Conservation (phyloP, 2,888 invertebrate genomes). For the Junonia oenone region DNA sequence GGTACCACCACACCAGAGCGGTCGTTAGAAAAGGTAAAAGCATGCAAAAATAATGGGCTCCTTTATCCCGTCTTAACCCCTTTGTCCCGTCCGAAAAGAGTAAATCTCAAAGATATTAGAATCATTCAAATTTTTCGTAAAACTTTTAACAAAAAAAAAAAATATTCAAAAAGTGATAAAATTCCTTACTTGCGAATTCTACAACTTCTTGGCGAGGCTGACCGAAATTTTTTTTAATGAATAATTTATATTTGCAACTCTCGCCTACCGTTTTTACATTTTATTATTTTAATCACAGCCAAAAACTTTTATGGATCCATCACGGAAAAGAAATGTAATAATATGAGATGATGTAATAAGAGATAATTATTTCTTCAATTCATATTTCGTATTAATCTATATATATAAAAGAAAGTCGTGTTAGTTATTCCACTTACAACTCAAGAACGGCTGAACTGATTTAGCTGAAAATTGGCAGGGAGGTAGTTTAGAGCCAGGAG, state of each 20-base stretch:
- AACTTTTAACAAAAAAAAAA: constrained; percentile 9
- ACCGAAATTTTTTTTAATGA: constrained; percentile 21
- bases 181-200: constrained; percentile 16
- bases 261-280: constrained; percentile 7
- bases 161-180: constrained; percentile 4
- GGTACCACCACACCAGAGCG: too few relatives aligned
- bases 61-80: neutral
- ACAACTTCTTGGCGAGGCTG: constrained; percentile 11
- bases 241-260: constrained; percentile 23
- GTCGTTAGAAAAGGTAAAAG: too few relatives aligned
- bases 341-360: neutral
- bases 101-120: constrained; percentile 6
- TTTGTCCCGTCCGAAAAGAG: neutral
- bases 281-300: neutral
- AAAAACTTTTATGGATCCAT: neutral
- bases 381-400: too few relatives aligned
- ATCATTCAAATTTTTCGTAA: constrained; percentile 3
- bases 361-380: too few relatives aligned
- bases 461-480: too few relatives aligned
- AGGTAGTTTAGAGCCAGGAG: constrained; percentile 78
- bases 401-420: too few relatives aligned
- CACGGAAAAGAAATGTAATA: neutral
- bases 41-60: too few relatives aligned
- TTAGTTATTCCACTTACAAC: too few relatives aligned
- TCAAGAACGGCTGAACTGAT: too few relatives aligned